Base-by-base conservation (phyloP, 2,888 invertebrate genomes). In the Apoda limacodes region DNA sequence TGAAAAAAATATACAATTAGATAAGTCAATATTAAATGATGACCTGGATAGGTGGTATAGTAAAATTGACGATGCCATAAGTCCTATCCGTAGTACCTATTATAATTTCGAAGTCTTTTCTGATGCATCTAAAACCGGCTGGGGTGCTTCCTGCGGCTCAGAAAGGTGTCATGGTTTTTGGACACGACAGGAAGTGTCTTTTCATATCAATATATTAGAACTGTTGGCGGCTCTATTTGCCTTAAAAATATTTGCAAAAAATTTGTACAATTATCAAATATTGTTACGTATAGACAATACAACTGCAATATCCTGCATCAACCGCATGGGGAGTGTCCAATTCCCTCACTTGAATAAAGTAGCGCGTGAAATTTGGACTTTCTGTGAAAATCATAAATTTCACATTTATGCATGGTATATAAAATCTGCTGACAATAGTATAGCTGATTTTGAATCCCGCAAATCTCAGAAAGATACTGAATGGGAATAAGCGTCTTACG, bases 321-420 rank as follows among this genome's bases (percentile, higher is more conserved):
- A 42, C 19, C 9, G 26, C 6, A 38, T 35, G 36, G 31, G 35
- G 3, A 26, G 39, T 13, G 22, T 33, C 11, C 29, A 32, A 11
- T 35, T 30, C 19, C 32, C 27, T 3, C 35, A 36, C 14, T 21
- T 41, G 7, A 37, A 26, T 25, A 5, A 27, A 1, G 19, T 37
- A 3, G 11, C 35, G 1, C 15, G 24, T 19, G 15, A 25, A 3
- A 20, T 42, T 4, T 42, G 39, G 36, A 25, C 34, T 6, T 40
- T 28, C 28, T 38, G 38, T 21, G 38, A 42, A 13, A 4, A 13
- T 3, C 14, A 25, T 17, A 22, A 31, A 3, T 13, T 39, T 6
- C 26, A 19, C 11, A 22, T 42, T 6, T 37, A 23, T 22, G 42
- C 42, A 9, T 36, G 33, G 7, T 39, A 42, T 19, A 42, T 42